These are phyloP conservation scores for Ameiurus melas DNA, from an alignment of 2,113 vertebrate genomes.

Conservation along the genomic window DNA sequence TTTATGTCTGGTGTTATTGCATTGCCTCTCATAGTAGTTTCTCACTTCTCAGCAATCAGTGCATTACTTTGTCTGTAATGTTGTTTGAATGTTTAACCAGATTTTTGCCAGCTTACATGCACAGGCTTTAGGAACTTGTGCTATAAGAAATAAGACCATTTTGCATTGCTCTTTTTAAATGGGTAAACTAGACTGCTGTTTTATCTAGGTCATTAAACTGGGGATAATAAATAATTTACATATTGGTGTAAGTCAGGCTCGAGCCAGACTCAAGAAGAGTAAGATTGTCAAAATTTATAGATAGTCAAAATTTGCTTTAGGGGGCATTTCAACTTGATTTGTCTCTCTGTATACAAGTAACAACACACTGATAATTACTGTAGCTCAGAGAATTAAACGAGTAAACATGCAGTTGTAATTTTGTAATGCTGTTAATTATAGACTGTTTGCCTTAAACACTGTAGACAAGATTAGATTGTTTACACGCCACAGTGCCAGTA, in stretches of 20 bases:
- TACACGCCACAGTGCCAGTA: not conserved
- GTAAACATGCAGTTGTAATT: not conserved
- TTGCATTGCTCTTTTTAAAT: slow-evolving; percentile 33
- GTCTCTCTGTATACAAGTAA: not conserved
- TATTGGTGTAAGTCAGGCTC: slow-evolving; percentile 34
- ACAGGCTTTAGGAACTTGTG: not conserved
- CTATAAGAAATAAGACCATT: slow-evolving; percentile 28
- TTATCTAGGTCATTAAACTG: slow-evolving; percentile 73
- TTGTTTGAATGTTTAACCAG: not conserved
- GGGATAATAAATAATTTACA: slow-evolving; percentile 73
- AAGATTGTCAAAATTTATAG: not conserved
- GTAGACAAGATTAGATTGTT: not conserved
- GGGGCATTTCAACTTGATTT: not conserved
- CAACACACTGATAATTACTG: not conserved
- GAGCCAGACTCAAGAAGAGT: not conserved
- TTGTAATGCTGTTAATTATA: not conserved
- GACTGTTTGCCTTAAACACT: not conserved
- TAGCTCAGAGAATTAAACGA: not conserved
- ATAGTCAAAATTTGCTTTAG: too few relatives aligned
- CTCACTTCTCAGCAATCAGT: not conserved
- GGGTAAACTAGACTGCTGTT: slow-evolving; percentile 53
- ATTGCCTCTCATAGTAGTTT: not conserved
- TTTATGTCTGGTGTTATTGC: not conserved
- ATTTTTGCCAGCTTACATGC: not conserved
- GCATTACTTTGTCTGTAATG: not conserved